Percentiles rank a stretch among this genome's conserved stretches.
Conservation (phyloP, 1,140 invertebrate species). For the Hyles euphorbiae region DNA sequence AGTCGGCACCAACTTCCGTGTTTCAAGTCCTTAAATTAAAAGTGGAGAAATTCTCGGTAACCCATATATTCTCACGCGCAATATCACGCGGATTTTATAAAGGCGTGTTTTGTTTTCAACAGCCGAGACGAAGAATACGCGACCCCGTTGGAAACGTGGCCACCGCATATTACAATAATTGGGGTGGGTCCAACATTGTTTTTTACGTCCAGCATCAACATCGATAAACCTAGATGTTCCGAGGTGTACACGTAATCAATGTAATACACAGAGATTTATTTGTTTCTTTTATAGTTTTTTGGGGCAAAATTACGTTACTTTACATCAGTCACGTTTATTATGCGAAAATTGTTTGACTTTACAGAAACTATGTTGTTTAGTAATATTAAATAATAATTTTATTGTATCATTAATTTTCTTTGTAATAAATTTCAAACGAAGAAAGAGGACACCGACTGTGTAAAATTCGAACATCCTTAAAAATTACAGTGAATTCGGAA, state of each 20-base stretch:
- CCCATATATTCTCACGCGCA: no score
- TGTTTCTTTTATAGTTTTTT: no score
- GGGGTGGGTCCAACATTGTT: conserved; percentile 17
- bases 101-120: no score
- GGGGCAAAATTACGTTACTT: no score
- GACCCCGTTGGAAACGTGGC: conserved; percentile 14
- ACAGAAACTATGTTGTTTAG: no score
- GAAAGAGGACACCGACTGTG: background rate
- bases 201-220: conserved; percentile 26
- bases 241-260: background rate
- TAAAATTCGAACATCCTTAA: conserved; percentile 7
- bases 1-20: background rate
- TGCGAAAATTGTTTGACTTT: no score
- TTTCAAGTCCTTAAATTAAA: conserved; percentile 8
- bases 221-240: conserved; percentile 43
- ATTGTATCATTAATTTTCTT: conserved; percentile 7
- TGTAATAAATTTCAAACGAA: conserved; percentile 7
- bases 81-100: no score
- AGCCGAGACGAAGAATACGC: no score
- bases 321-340: no score
- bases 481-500: conserved; percentile 2
- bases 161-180: conserved; percentile 28
- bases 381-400: conserved; percentile 5
- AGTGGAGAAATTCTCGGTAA: no score
- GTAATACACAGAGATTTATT: no score